Evolutionary conservation across 2,888 invertebrate genomes (phyloP).

Genomic region (Sthenelais limicola): DNA sequence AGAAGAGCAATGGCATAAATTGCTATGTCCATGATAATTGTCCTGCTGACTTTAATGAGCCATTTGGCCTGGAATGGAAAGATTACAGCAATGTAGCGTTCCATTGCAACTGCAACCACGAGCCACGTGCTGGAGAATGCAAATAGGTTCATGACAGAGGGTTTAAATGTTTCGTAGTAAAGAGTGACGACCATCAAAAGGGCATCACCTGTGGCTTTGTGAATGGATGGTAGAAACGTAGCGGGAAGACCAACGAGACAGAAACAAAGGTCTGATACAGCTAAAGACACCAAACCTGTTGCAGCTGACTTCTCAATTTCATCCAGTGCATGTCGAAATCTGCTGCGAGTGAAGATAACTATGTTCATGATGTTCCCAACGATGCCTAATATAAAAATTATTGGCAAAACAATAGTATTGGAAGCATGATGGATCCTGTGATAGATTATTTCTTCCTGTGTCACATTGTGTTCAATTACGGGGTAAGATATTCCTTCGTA

Average conservation of each 20-base stretch:
- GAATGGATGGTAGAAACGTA: slow-evolving; percentile 21
- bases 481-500: too few relatives aligned
- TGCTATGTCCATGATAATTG: not conserved
- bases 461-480: too few relatives aligned
- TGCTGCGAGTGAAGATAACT: slow-evolving; percentile 20
- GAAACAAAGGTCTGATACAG: slow-evolving; percentile 29
- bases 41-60: slow-evolving; percentile 20
- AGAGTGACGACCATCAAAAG: slow-evolving; percentile 6
- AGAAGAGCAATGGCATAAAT: slow-evolving; percentile 23
- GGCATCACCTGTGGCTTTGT: not conserved
- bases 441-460: too few relatives aligned
- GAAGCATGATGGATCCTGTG: too few relatives aligned
- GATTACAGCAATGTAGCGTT: slow-evolving; percentile 31
- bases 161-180: slow-evolving; percentile 33
- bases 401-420: slow-evolving; percentile 31
- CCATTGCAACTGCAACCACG: slow-evolving; percentile 31
- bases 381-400: slow-evolving; percentile 28
- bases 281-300: slow-evolving; percentile 33
- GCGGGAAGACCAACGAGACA: slow-evolving; percentile 34
- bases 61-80: slow-evolving; percentile 34
- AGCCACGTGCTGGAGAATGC: slow-evolving; percentile 39
- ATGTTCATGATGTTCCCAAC: slow-evolving; percentile 38
- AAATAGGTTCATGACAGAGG: slow-evolving; percentile 34
- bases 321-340: slow-evolving; percentile 35
- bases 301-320: slow-evolving; percentile 41